Evolutionary conservation across 2,113 vertebrate genomes (phyloP).

Genomic region (Pedetes capensis): DNA sequence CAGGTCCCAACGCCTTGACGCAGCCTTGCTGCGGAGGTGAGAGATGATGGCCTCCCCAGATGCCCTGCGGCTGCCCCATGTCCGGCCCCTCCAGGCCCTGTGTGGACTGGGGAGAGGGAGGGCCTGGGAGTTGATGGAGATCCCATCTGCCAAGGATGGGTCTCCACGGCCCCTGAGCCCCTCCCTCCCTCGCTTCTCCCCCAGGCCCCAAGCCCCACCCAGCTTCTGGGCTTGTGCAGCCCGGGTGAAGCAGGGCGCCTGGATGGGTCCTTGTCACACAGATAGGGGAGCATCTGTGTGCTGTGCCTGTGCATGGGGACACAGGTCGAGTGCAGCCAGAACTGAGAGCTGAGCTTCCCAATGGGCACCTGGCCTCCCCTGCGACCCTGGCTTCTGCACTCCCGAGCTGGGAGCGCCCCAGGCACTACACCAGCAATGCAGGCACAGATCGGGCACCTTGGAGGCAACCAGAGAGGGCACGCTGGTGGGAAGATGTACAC

Average conservation of each 20-base stretch:
- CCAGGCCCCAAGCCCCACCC: background rate
- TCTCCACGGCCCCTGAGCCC: constrained; percentile 56
- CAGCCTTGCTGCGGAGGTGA: constrained; percentile 13
- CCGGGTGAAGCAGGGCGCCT: background rate
- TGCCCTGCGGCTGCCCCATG: constrained; percentile 77
- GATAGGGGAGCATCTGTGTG: background rate
- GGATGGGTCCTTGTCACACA: background rate
- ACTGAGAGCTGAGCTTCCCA: background rate
- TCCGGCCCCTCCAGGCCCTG: constrained; percentile 79
- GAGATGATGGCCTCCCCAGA: constrained; percentile 79
- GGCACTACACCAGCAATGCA: background rate
- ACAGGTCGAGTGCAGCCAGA: too few species aligned
- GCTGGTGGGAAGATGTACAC: accelerated
- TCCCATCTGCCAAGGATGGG: constrained; percentile 84
- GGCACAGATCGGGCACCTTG: background rate
- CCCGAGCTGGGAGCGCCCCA: too few species aligned
- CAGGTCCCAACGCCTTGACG: accelerated
- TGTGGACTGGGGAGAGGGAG: constrained; percentile 52
- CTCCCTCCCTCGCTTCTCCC: background rate
- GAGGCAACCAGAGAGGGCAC: background rate
- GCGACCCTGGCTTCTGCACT: background rate
- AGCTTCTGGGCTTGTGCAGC: background rate
- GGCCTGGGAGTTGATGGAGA: constrained; percentile 80
- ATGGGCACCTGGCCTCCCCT: background rate
- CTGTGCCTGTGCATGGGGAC: background rate